A percentile compares a stretch with the other conserved stretches of the same genome.
Evolutionary conservation across 2,888 invertebrate genomes (phyloP).

Genomic region (Trichopria drosophilae): DNA sequence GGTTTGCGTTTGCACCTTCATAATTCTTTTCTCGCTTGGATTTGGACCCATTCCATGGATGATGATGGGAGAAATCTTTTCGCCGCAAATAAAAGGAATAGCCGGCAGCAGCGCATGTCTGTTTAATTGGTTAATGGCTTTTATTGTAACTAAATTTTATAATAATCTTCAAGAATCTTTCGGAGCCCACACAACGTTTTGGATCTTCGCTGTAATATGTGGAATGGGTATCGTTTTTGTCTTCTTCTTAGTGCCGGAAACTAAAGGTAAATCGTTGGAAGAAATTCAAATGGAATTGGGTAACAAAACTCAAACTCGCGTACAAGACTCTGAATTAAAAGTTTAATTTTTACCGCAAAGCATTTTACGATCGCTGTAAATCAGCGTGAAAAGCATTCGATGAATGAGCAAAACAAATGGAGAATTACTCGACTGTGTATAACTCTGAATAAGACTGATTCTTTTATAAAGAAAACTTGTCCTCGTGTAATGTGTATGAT

Average conservation of each 20-base stretch:
- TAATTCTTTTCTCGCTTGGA: constrained; percentile 80
- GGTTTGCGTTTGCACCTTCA: constrained; percentile 73
- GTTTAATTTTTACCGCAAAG: too few relatives aligned
- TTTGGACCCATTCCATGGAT: constrained; percentile 89
- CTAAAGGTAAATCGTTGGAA: constrained; percentile 60
- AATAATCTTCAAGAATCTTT: constrained; percentile 62
- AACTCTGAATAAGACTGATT: constrained; percentile 34
- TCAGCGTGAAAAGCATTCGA: too few relatives aligned
- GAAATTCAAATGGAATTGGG: constrained; percentile 58
- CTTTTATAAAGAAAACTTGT: constrained; percentile 24
- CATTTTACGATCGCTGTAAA: too few relatives aligned
- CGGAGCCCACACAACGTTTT: constrained; percentile 71
- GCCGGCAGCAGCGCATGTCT: constrained; percentile 79
- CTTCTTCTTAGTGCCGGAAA: constrained; percentile 66
- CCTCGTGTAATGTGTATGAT: constrained; percentile 18
- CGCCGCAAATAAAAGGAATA: constrained; percentile 74
- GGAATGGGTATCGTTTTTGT: constrained; percentile 69
- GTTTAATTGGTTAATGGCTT: constrained; percentile 80
- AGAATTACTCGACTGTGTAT: too few relatives aligned
- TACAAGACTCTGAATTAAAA: too few relatives aligned
- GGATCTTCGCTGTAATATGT: constrained; percentile 73
- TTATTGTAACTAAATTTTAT: constrained; percentile 78
- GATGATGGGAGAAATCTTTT: constrained; percentile 81
- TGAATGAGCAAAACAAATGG: too few relatives aligned
- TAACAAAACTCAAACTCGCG: too few relatives aligned